phyloP scores from a whole-genome alignment of 2,888 invertebrate species.

The Fragum fragum region DNA sequence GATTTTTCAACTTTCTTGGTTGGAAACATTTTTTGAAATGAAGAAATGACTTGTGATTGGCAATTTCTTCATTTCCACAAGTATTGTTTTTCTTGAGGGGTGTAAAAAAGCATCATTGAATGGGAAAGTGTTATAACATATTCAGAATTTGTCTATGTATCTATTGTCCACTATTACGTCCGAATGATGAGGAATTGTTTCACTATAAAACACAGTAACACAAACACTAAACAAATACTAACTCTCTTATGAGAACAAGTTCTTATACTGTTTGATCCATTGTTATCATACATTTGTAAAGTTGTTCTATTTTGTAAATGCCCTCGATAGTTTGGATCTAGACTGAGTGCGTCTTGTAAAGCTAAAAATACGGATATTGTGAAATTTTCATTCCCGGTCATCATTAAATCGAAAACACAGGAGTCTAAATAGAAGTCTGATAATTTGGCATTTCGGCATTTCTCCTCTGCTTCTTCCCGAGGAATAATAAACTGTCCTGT shows the following conservation, averaged over 20 bases:
- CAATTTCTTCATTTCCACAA: no score
- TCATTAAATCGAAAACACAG: slow-evolving; percentile 89
- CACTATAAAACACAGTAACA: slow-evolving; percentile 32
- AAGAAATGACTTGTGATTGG: no score
- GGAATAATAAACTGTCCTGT: slow-evolving; percentile 73
- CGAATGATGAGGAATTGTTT: slow-evolving; percentile 14
- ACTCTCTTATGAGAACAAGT: slow-evolving; percentile 49
- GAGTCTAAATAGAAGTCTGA: slow-evolving; percentile 89
- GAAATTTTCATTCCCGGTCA: slow-evolving; percentile 88
- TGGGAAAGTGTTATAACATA: no score
- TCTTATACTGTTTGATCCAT: slow-evolving; percentile 43
- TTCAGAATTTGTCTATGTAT: slow-evolving; percentile 45
- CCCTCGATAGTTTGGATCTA: slow-evolving; percentile 87
- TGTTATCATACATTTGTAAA: slow-evolving; percentile 71
- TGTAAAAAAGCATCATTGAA: no score
- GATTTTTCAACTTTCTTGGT: no score
- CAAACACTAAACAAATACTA: slow-evolving; percentile 61
- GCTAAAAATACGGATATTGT: slow-evolving; percentile 87
- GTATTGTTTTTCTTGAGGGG: no score
- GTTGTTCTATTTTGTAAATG: slow-evolving; percentile 77
- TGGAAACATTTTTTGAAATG: no score
- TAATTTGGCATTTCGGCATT: slow-evolving; percentile 86
- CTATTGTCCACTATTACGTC: slow-evolving; percentile 59
- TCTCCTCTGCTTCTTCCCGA: slow-evolving; percentile 82
- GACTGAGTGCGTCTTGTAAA: slow-evolving; percentile 83